phyloP scores from a whole-genome alignment of 2,888 invertebrate species.

The Macrophya alboannulata region DNA sequence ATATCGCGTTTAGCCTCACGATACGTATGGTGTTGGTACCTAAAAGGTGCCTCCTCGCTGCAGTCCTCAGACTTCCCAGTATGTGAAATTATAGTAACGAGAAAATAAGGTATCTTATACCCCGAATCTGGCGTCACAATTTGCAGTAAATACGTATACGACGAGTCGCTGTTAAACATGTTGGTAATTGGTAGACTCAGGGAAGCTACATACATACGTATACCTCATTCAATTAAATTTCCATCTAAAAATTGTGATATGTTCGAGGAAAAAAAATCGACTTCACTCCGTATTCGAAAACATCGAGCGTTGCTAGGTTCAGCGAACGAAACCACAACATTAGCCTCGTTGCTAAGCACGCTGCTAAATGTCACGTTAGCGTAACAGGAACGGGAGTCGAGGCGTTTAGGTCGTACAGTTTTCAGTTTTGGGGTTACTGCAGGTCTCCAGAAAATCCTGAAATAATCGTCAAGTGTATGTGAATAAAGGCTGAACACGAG shows the following conservation, averaged over 20 bases:
- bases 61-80: not conserved
- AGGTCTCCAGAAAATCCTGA: not conserved
- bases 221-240: not conserved
- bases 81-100: not conserved
- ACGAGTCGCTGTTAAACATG: slow-evolving; percentile 31
- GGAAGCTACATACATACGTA: not conserved
- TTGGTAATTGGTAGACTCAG: slow-evolving; percentile 19
- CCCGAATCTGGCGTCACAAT: slow-evolving; percentile 40
- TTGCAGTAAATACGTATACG: slow-evolving; percentile 25
- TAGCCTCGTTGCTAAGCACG: slow-evolving; percentile 40
- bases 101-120: not conserved
- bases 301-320: slow-evolving; percentile 19
- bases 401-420: not conserved
- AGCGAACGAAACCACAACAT: slow-evolving; percentile 19
- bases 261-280: too few relatives aligned
- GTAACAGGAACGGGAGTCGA: not conserved
- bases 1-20: slow-evolving; percentile 64
- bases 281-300: not conserved
- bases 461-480: not conserved
- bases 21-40: not conserved
- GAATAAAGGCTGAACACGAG: not conserved
- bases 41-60: not conserved
- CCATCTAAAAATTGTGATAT: too few relatives aligned
- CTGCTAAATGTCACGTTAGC: slow-evolving; percentile 3
- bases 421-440: not conserved